These are phyloP conservation scores for Phacellophora camtschatica DNA, from an alignment of 30 jellyfish, hydroid and myxozoan genomes.

Conservation along the genomic window DNA sequence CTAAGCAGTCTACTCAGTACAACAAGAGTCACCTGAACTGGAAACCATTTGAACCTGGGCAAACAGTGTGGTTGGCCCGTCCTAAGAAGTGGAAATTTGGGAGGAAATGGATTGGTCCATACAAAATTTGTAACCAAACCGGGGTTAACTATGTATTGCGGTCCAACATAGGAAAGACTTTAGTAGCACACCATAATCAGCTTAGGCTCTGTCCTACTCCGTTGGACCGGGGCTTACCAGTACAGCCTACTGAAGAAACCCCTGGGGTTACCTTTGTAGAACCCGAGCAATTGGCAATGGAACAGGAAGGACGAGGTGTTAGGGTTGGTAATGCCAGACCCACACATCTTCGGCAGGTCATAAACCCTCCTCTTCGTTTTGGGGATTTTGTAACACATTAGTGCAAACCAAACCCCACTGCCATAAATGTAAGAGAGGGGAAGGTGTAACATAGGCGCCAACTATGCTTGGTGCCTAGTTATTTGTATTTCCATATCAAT, in stretches of 20 bases:
- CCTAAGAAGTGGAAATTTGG: slow-evolving; percentile 51
- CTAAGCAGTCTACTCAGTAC: slow-evolving; percentile 21
- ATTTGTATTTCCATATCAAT: too few relatives aligned
- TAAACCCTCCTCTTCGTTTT: slow-evolving; percentile 37
- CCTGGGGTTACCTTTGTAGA: slow-evolving; percentile 12
- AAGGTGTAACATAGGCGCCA: too few relatives aligned
- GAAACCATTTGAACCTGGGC: slow-evolving; percentile 50
- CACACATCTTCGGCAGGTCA: slow-evolving; percentile 40
- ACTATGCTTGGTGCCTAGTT: too few relatives aligned
- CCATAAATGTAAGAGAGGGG: too few relatives aligned
- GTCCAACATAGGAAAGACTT: slow-evolving; percentile 25
- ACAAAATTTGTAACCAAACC: slow-evolving; percentile 2
- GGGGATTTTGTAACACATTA: slow-evolving; percentile 45
- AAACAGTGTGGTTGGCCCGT: slow-evolving; percentile 37
- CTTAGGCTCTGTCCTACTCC: slow-evolving; percentile 49
- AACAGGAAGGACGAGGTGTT: not conserved
- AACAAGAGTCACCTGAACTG: slow-evolving; percentile 16
- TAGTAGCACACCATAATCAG: slow-evolving; percentile 52
- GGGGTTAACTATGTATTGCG: slow-evolving; percentile 31
- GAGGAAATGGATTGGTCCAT: slow-evolving; percentile 43
- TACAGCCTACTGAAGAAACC: slow-evolving; percentile 41
- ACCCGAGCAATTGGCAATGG: not conserved
- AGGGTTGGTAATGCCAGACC: slow-evolving; percentile 20
- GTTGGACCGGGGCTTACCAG: slow-evolving; percentile 23
- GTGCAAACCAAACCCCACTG: too few relatives aligned